These are phyloP conservation scores for Reticulitermes speratus DNA, from an alignment of 1,140 invertebrate species.

Conservation along the genomic window DNA sequence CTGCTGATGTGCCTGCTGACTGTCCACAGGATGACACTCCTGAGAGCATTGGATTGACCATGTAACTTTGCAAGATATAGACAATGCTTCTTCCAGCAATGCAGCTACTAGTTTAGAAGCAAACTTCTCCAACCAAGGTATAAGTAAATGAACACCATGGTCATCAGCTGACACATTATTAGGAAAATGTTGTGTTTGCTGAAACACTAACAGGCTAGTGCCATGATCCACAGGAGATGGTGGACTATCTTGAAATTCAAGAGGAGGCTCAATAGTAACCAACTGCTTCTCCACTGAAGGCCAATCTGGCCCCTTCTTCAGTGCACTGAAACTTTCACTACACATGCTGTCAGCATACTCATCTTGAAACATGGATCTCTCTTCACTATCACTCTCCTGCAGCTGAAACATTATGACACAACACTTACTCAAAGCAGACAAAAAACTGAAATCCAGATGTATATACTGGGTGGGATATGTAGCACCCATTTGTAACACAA, in stretches of 20 bases:
- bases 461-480: too few relatives aligned
- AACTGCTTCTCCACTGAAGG: constrained; percentile 43
- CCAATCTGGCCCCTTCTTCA: constrained; percentile 72
- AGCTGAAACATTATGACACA: constrained; percentile 47
- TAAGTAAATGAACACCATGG: background rate
- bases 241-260: constrained; percentile 71
- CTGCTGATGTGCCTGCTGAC: background rate
- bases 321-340: constrained; percentile 75
- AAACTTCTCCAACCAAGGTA: constrained; percentile 35
- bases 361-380: constrained; percentile 59
- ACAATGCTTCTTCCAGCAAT: constrained; percentile 42
- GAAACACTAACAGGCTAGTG: background rate
- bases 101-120: constrained; percentile 35
- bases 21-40: constrained; percentile 42
- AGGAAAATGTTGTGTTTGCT: background rate
- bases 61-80: constrained; percentile 35
- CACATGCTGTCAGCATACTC: constrained; percentile 68
- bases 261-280: constrained; percentile 72
- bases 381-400: constrained; percentile 66
- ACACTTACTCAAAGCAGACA: background rate
- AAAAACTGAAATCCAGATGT: background rate
- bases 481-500: too few relatives aligned
- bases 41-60: constrained; percentile 46
- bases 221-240: constrained; percentile 43
- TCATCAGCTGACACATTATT: background rate